A percentile compares a stretch with the other conserved stretches of the same genome.
Evolutionary conservation across 35 echinoderm and acorn worm species (phyloP).

Genomic region (Strongylocentrotus purpuratus): DNA sequence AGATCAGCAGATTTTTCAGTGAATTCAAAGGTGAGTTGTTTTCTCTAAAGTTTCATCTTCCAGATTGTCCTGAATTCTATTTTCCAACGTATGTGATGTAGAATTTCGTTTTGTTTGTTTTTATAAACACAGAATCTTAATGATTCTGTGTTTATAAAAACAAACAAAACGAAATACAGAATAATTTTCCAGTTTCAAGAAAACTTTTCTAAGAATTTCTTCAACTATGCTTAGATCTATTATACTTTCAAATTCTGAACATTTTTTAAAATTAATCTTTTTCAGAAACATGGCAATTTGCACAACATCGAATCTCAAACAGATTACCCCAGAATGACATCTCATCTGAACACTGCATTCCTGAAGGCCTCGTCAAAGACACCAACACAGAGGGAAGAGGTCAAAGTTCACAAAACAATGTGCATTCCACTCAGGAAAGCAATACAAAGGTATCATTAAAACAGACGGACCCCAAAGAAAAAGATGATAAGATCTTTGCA

Average conservation of each 20-base stretch:
- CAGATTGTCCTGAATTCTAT: not conserved
- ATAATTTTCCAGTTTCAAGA: too few species aligned
- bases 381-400: not conserved
- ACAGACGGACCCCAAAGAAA: not conserved
- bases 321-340: not conserved
- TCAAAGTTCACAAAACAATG: not conserved
- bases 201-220: too few species aligned
- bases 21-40: slow-evolving; percentile 43
- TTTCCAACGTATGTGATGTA: too few species aligned
- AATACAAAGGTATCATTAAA: not conserved
- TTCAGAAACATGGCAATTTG: not conserved
- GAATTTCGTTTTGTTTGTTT: too few species aligned
- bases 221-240: too few species aligned
- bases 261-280: not conserved
- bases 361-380: not conserved
- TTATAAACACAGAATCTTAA: too few species aligned
- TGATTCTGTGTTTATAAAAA: too few species aligned
- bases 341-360: not conserved
- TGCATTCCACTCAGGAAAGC: not conserved
- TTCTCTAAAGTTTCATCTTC: not conserved
- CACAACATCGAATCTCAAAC: not conserved
- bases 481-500: not conserved
- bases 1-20: slow-evolving; percentile 46
- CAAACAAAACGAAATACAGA: too few species aligned
- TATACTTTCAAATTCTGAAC: not conserved